Evolutionary conservation across 2,888 invertebrate genomes (phyloP), one percentile per base, ranked within the genome.

Genomic region (Cerceris ruficornis): DNA sequence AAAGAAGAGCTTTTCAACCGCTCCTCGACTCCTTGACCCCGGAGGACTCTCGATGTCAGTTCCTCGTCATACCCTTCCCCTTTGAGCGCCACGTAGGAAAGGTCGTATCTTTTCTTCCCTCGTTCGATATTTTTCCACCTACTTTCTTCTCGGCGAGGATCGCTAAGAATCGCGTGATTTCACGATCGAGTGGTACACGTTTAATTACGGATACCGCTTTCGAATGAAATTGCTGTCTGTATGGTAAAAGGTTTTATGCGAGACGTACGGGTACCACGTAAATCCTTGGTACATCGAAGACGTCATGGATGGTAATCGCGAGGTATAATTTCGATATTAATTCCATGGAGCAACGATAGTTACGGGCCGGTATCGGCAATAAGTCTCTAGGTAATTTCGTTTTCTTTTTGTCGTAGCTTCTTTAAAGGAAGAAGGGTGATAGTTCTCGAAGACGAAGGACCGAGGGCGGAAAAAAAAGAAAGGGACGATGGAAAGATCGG

Each of bases 1-100:
- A 69, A 43, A 93, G 92, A 93, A 93, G 93, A 93, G 93, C 93
- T 94, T 93, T 92, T 93, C 90, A 90, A 92, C 83, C 80, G 93
- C 93, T 94, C 93, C 92, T 93, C 90, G 90, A 92, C 83, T 81
- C 86, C 78, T 86, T 88, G 89, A 90, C 88, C 90, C 85, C 84
- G 28, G 74, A 69, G 82, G 77, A 68, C 62, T 64, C 85, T 77
- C 85, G 82, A 87, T 87, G 90, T 89, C 89, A 89, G 88, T 89
- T 88, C 88, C 89, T 89, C 87, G 83, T 88, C 86, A 84, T 75
- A 80, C 77, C 75, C 62, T 82, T 84, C 84, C 82, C 76, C 82
- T 86, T 86, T 84, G 79, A 67, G 67, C 49, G 52, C 69, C 49
- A 66, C 70, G 81, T 61, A 61, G 41, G 65, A 81, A 74, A 64